A percentile compares a stretch with the other conserved stretches of the same genome.
These are phyloP conservation scores for Decapterus maruadsi DNA, from an alignment of 2,797 vertebrate species.

Conservation along the genomic window DNA sequence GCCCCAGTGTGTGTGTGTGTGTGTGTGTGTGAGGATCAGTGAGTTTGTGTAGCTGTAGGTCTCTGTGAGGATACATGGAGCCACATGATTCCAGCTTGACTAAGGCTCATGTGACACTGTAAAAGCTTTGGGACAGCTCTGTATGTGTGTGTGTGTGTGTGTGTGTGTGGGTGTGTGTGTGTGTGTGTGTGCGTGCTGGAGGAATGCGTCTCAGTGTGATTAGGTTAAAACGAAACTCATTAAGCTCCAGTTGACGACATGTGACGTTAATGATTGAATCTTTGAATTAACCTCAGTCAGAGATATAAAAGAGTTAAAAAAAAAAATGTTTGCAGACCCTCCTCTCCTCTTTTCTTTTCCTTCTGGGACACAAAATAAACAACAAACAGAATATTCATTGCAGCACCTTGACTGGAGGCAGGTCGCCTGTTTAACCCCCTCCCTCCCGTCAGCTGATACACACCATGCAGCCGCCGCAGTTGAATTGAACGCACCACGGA, in stretches of 20 bases:
- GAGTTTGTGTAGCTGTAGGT: constrained; percentile 34
- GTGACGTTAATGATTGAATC: constrained; percentile 53
- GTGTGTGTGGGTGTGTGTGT: constrained; percentile 1
- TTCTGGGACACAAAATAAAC: neutral
- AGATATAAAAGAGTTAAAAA: neutral
- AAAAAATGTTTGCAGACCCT: neutral
- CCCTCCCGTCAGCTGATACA: neutral
- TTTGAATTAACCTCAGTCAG: constrained; percentile 25
- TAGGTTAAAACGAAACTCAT: constrained; percentile 55
- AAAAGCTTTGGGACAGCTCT: constrained; percentile 48
- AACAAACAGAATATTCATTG: constrained; percentile 14
- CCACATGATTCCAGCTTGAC: constrained; percentile 76
- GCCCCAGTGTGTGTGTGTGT: too few relatives aligned
- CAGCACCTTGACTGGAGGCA: neutral
- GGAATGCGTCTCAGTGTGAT: constrained; percentile 58
- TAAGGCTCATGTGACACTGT: constrained; percentile 74
- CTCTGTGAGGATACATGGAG: constrained; percentile 53
- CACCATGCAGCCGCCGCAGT: neutral
- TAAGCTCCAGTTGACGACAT: constrained; percentile 49
- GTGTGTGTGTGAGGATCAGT: neutral
- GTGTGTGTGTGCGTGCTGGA: constrained; percentile 7
- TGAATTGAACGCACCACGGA: neutral
- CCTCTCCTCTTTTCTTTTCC: too few relatives aligned
- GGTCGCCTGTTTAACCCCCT: neutral
- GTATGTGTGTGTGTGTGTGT: neutral